Conservation (phyloP, 2,888 invertebrate genomes). For the Morinoia aosen region DNA sequence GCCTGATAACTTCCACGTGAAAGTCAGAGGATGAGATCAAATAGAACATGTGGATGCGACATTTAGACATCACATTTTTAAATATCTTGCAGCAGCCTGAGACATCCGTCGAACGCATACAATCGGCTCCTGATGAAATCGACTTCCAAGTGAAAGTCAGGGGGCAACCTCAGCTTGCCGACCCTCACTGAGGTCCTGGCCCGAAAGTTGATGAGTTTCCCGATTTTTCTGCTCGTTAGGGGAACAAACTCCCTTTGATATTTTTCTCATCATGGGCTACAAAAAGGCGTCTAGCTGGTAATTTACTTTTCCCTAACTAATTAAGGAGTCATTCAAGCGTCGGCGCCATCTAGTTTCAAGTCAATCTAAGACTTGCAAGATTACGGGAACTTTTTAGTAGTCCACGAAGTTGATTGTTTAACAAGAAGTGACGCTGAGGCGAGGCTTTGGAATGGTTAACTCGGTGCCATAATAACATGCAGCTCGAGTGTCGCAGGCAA, state of each 20-base stretch:
- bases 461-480: neutral
- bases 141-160: neutral
- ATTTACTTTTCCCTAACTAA: conserved; percentile 1
- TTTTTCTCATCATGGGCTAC: neutral
- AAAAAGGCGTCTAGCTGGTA: neutral
- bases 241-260: neutral
- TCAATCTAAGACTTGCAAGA: neutral
- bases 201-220: neutral
- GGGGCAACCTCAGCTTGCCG: neutral
- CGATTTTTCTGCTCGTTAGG: neutral
- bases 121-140: too few relatives aligned
- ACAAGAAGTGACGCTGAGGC: neutral
- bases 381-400: neutral
- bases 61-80: too few relatives aligned
- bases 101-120: too few relatives aligned
- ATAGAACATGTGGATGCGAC: too few relatives aligned
- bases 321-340: conserved; percentile 13
- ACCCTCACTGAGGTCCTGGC: neutral
- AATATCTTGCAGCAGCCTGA: too few relatives aligned
- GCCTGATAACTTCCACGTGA: too few relatives aligned
- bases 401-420: neutral
- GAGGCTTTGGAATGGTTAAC: neutral
- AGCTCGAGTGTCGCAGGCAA: neutral
- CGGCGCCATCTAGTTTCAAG: conserved; percentile 8
- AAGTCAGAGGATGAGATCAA: too few relatives aligned